Conservation (phyloP, 2,888 invertebrate genomes). For the Allophyes oxyacanthae region DNA sequence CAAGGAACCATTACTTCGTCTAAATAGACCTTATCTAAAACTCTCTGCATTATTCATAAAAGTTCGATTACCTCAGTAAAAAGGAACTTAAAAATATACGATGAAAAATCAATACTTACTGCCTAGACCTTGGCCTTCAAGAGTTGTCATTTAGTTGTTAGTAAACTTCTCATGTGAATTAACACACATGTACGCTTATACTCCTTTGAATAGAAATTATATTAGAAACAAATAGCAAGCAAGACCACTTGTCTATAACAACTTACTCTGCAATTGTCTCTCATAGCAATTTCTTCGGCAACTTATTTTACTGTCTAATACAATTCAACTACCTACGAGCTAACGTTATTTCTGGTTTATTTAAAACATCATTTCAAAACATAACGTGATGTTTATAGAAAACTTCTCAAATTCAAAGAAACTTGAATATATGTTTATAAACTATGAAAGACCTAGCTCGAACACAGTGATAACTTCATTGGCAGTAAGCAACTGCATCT, state of each 20-base stretch:
- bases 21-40: too few relatives aligned
- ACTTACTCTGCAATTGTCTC: conserved; percentile 37
- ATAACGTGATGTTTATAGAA: conserved; percentile 64
- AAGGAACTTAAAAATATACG: too few relatives aligned
- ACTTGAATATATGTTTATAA: conserved; percentile 70
- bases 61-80: too few relatives aligned
- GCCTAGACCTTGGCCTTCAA: conserved; percentile 38
- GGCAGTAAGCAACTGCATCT: conserved; percentile 52
- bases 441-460: conserved; percentile 54
- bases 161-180: conserved; percentile 48
- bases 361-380: conserved; percentile 61
- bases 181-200: conserved; percentile 29
- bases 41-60: too few relatives aligned
- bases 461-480: conserved; percentile 58
- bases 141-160: conserved; percentile 29
- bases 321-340: conserved; percentile 16
- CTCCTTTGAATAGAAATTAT: conserved; percentile 22
- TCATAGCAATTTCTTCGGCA: conserved; percentile 28
- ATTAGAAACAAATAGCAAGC: conserved; percentile 4
- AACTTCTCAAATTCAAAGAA: conserved; percentile 65
- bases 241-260: conserved; percentile 8
- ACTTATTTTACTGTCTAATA: conserved; percentile 17
- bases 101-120: conserved; percentile 16
- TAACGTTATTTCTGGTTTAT: conserved; percentile 44
- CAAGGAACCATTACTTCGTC: too few relatives aligned